Conservation (phyloP, 2,113 vertebrate species). For the Syngnathus floridae region DNA sequence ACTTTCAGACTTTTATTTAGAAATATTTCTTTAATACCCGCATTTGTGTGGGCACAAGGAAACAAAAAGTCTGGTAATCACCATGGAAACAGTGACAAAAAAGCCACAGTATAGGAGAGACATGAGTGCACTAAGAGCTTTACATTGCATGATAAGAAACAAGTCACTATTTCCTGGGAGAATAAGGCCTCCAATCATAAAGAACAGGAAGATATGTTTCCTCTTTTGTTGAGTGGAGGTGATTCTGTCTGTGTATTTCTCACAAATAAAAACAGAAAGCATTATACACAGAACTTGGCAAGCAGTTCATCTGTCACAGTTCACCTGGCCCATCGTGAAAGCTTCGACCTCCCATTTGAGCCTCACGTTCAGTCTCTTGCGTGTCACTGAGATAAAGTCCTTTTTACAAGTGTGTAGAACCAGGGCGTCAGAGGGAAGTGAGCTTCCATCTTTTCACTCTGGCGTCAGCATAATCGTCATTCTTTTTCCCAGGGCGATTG, state of each 20-base stretch:
- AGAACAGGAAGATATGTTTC: slow-evolving; percentile 5
- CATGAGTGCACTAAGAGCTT: slow-evolving; percentile 35
- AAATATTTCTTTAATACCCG: slow-evolving; percentile 48
- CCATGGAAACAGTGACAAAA: slow-evolving; percentile 47
- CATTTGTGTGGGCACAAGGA: slow-evolving; percentile 45
- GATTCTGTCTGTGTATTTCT: slow-evolving; percentile 22
- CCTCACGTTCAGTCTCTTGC: slow-evolving; percentile 21
- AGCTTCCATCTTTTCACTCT: slow-evolving; percentile 9
- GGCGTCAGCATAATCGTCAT: background rate
- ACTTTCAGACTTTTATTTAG: slow-evolving; percentile 65
- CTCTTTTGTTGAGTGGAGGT: slow-evolving; percentile 30
- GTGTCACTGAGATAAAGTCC: slow-evolving; percentile 26
- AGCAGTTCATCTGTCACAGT: slow-evolving; percentile 35
- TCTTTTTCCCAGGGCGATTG: slow-evolving; percentile 19
- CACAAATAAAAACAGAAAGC: slow-evolving; percentile 51
- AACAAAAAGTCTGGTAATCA: slow-evolving; percentile 56
- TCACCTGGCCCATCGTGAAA: slow-evolving; percentile 28
- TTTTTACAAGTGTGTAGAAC: slow-evolving; percentile 23
- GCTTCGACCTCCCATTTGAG: slow-evolving; percentile 9
- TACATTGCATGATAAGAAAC: slow-evolving; percentile 36
- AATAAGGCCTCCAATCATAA: slow-evolving; percentile 54
- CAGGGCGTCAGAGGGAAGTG: slow-evolving; percentile 30
- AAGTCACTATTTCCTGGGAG: slow-evolving; percentile 30
- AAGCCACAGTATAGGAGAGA: slow-evolving; percentile 25
- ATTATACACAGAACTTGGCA: slow-evolving; percentile 48